Evolutionary conservation across 2,797 vertebrate species (phyloP).

Genomic region (Toxotes lorentzi): DNA sequence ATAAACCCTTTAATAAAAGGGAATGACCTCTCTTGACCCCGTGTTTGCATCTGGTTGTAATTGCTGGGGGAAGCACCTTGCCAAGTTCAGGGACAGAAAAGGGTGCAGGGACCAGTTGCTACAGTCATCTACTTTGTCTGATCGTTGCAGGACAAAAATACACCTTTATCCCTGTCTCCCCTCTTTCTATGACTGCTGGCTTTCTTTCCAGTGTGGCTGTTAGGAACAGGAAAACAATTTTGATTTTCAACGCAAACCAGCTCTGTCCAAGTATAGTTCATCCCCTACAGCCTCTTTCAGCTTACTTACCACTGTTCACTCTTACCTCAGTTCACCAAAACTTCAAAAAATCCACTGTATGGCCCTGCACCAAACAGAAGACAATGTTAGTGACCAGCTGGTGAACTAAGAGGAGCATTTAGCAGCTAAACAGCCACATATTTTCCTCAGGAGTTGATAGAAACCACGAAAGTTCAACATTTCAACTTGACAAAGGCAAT

Average conservation of each 20-base stretch:
- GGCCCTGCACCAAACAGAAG: background rate
- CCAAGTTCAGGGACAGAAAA: slow-evolving; percentile 35
- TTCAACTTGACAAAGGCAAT: background rate
- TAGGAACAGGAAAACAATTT: background rate
- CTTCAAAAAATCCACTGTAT: background rate
- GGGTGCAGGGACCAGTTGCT: background rate
- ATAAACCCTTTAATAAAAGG: slow-evolving; percentile 72
- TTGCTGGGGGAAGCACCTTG: slow-evolving; percentile 33
- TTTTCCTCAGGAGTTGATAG: background rate
- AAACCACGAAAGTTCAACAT: background rate
- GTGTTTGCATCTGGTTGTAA: slow-evolving; percentile 67
- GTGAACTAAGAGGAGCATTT: background rate
- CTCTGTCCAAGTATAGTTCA: background rate
- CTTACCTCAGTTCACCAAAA: background rate
- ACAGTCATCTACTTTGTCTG: background rate
- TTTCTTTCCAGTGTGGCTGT: background rate
- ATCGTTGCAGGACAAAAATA: background rate
- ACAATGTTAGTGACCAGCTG: background rate
- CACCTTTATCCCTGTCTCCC: too few species aligned
- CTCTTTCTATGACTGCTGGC: background rate
- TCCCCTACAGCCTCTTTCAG: background rate
- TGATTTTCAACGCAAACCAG: too few species aligned
- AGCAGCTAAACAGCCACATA: background rate
- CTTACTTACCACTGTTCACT: background rate
- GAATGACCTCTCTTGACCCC: slow-evolving; percentile 51